Conservation (phyloP, 2,113 vertebrate species). For the Micromys minutus region DNA sequence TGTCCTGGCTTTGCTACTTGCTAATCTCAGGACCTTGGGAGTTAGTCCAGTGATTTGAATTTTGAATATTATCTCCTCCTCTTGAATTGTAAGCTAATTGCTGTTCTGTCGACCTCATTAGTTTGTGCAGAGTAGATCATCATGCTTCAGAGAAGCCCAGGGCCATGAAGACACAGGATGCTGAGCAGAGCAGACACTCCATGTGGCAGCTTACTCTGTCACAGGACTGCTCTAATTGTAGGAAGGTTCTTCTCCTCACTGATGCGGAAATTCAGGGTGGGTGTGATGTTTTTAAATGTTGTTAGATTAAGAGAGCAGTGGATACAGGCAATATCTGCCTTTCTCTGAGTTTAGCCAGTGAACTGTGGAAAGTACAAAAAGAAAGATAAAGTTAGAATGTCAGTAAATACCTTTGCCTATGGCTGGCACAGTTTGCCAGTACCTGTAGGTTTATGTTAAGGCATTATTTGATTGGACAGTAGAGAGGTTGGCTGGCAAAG, state of each 20-base stretch:
- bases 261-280: fast-evolving
- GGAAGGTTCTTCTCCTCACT: background rate
- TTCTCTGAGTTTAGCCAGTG: background rate
- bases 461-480: too few species aligned
- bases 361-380: background rate
- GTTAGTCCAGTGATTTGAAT: background rate
- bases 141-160: background rate
- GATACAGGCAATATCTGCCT: fast-evolving
- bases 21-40: background rate
- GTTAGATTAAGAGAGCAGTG: background rate
- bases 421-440: background rate
- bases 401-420: background rate
- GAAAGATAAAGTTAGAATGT: background rate
- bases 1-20: background rate
- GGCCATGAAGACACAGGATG: fast-evolving
- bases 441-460: too few species aligned
- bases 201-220: background rate
- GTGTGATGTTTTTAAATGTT: background rate
- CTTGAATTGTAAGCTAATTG: background rate
- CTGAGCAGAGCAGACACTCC: background rate
- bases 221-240: background rate
- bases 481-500: too few species aligned
- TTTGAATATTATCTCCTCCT: background rate
- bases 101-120: too few species aligned
- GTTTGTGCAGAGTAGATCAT: background rate